Percentiles rank a stretch among this genome's conserved stretches.
Conservation (phyloP, 2,113 vertebrate species). For the Halichoeres trimaculatus region DNA sequence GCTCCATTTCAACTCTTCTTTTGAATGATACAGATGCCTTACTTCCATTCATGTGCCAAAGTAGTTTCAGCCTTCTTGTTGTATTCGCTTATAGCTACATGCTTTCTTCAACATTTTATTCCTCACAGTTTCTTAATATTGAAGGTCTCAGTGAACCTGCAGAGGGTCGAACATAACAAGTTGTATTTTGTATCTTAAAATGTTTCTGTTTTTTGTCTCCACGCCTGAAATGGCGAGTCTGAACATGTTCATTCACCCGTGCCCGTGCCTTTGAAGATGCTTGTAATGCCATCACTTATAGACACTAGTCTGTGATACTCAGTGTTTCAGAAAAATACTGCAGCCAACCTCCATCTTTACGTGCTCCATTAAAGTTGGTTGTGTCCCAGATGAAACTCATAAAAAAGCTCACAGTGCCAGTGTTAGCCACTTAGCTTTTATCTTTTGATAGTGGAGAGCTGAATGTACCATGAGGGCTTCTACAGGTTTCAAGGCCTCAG, state of each 20-base stretch:
- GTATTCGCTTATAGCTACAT: slow-evolving; percentile 61
- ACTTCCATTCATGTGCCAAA: slow-evolving; percentile 85
- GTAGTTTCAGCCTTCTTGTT: slow-evolving; percentile 77
- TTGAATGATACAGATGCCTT: slow-evolving; percentile 83
- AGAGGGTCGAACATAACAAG: slow-evolving; percentile 29
- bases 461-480: slow-evolving; percentile 54
- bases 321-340: slow-evolving; percentile 45
- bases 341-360: slow-evolving; percentile 55
- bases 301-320: slow-evolving; percentile 50
- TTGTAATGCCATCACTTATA: slow-evolving; percentile 48
- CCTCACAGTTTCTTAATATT: slow-evolving; percentile 48
- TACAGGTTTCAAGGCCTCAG: slow-evolving; percentile 46
- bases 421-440: slow-evolving; percentile 54
- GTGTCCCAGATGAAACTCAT: slow-evolving; percentile 51
- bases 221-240: slow-evolving; percentile 32
- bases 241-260: slow-evolving; percentile 64
- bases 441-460: slow-evolving; percentile 58
- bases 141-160: slow-evolving; percentile 16
- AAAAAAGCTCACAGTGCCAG: slow-evolving; percentile 43
- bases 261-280: slow-evolving; percentile 76
- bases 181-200: slow-evolving; percentile 42
- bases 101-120: slow-evolving; percentile 59
- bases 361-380: slow-evolving; percentile 48
- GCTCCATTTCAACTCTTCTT: slow-evolving; percentile 66
- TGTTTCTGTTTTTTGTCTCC: slow-evolving; percentile 40